Percentiles rank a stretch among this genome's conserved stretches.
These are phyloP conservation scores for Pan paniscus DNA, from an alignment of 2,113 vertebrate species.

Conservation along the genomic window DNA sequence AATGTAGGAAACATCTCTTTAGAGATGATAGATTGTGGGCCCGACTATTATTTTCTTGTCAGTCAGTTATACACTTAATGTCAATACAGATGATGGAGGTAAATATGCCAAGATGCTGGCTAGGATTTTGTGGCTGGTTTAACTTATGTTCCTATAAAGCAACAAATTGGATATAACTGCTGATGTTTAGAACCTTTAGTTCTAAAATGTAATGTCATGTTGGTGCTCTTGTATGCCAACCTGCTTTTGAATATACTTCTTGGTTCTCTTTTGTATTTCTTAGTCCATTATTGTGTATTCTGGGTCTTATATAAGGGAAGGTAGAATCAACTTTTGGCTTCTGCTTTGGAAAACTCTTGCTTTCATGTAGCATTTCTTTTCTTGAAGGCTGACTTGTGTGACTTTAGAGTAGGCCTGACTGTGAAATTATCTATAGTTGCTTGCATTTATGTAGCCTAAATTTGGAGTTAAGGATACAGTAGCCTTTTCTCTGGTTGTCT, in stretches of 20 bases:
- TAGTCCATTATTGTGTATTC: background rate
- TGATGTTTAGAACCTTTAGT: background rate
- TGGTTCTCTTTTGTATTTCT: background rate
- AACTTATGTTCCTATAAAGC: background rate
- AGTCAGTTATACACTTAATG: background rate
- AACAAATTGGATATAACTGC: background rate
- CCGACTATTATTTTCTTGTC: background rate
- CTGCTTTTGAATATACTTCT: background rate
- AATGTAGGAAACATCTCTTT: background rate
- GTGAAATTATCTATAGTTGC: background rate
- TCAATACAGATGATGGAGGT: background rate
- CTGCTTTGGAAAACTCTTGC: conserved; percentile 24
- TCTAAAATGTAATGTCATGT: background rate
- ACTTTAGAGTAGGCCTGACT: background rate
- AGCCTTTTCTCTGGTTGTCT: background rate
- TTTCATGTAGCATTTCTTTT: background rate
- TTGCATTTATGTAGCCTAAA: background rate
- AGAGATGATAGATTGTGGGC: background rate
- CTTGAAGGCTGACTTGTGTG: background rate
- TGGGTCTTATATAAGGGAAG: background rate
- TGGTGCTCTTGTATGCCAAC: background rate
- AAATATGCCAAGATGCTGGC: background rate
- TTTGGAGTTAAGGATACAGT: background rate
- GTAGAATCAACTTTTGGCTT: background rate
- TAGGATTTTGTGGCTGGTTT: background rate